Percentiles rank a stretch among this genome's conserved stretches.
These are phyloP conservation scores for Eriocheir sinensis DNA, from an alignment of 1,140 invertebrate species.

Conservation along the genomic window DNA sequence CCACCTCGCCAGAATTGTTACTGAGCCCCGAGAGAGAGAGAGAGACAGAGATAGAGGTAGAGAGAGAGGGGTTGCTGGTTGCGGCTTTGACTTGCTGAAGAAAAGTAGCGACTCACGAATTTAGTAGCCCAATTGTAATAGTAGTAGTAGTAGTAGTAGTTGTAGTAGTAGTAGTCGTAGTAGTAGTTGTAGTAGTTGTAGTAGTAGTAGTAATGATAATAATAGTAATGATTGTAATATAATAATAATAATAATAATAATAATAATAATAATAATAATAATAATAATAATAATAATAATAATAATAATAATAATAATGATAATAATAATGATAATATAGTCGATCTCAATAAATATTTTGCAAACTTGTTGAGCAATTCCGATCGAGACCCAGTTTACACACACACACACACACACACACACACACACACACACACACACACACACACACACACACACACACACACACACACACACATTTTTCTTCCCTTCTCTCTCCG, in stretches of 20 bases:
- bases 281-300: not conserved
- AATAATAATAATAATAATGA: not conserved
- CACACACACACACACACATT: conserved; percentile 11
- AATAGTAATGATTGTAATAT: not conserved
- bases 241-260: not conserved
- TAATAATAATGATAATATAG: not conserved
- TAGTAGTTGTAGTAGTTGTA: not conserved
- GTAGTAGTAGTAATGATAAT: not conserved
- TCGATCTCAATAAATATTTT: not conserved
- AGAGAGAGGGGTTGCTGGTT: not conserved
- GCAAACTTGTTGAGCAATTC: no score
- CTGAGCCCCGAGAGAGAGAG: no score
- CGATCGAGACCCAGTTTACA: no score
- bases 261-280: not conserved
- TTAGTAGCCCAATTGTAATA: no score
- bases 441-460: conserved; percentile 22
- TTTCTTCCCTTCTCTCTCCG: not conserved
- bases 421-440: conserved; percentile 21
- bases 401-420: not conserved
- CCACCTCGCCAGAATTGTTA: no score
- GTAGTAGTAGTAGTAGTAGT: not conserved
- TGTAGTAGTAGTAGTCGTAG: not conserved
- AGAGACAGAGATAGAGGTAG: not conserved
- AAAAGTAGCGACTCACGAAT: no score
- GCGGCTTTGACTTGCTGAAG: not conserved